A percentile compares a stretch with the other conserved stretches of the same genome.
Evolutionary conservation across 2,888 invertebrate genomes (phyloP).

Genomic region (Agonum fuliginosum): DNA sequence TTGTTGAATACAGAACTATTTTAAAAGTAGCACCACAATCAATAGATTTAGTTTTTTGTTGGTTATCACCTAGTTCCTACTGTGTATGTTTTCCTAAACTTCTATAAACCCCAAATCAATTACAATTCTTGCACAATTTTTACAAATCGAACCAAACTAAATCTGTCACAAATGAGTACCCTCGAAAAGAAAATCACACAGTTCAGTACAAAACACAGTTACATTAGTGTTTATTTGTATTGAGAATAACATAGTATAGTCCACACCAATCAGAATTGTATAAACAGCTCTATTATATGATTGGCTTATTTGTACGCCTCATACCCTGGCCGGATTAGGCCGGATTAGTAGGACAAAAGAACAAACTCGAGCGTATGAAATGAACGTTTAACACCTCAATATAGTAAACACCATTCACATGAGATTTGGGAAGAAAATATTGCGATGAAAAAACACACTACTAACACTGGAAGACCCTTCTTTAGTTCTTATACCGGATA

Average conservation of each 20-base stretch:
- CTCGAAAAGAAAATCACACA: constrained; percentile 28
- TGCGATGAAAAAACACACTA: constrained; percentile 24
- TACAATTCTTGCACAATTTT: constrained; percentile 37
- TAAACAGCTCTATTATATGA: constrained; percentile 55
- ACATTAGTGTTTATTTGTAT: constrained; percentile 44
- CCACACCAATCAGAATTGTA: constrained; percentile 52
- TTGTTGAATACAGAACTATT: too few species aligned
- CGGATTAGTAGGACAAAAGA: constrained; percentile 19
- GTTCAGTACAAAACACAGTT: not conserved
- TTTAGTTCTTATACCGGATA: not conserved
- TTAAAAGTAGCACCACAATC: too few species aligned
- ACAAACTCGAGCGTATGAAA: constrained; percentile 43
- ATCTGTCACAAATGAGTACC: constrained; percentile 38
- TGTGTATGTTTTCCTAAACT: constrained; percentile 29
- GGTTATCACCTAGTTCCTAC: too few species aligned
- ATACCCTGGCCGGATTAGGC: constrained; percentile 41
- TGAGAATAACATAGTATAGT: constrained; percentile 28
- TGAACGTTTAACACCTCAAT: constrained; percentile 52
- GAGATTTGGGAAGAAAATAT: constrained; percentile 35
- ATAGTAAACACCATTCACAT: constrained; percentile 37
- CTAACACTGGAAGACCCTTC: not conserved
- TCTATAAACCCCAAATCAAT: constrained; percentile 31
- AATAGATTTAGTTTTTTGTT: too few species aligned
- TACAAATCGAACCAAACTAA: constrained; percentile 4
- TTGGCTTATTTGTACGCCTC: constrained; percentile 47